Evolutionary conservation across 2,113 vertebrate species (phyloP).

Genomic region (Gobius niger): DNA sequence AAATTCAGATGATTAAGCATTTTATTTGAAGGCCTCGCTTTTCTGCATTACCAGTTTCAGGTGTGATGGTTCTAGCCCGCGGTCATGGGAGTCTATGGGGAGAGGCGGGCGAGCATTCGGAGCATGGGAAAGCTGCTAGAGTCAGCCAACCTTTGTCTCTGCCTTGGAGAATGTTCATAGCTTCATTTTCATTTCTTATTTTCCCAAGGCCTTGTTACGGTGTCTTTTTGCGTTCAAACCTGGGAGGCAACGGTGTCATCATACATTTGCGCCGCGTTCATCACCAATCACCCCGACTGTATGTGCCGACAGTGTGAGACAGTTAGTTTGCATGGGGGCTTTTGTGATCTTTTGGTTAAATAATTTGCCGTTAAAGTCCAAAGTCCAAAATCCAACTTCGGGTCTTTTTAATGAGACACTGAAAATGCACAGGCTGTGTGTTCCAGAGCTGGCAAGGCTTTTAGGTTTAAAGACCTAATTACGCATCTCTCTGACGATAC

Average conservation of each 20-base stretch:
- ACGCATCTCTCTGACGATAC: slow-evolving; percentile 23
- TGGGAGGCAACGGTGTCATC: slow-evolving; percentile 19
- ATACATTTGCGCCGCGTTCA: slow-evolving; percentile 16
- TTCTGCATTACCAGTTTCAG: slow-evolving; percentile 16
- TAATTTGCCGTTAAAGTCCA: slow-evolving; percentile 22
- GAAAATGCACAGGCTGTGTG: slow-evolving; percentile 37
- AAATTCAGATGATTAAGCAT: slow-evolving; percentile 28
- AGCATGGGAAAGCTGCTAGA: slow-evolving; percentile 46
- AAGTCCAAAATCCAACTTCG: slow-evolving; percentile 26
- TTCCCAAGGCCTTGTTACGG: slow-evolving; percentile 35
- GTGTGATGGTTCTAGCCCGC: slow-evolving; percentile 20
- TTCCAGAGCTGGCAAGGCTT: slow-evolving; percentile 32
- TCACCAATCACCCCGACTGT: slow-evolving; percentile 10
- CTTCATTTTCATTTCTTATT: slow-evolving; percentile 50
- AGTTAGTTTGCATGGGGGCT: not conserved
- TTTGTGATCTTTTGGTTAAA: not conserved
- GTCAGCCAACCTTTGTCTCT: slow-evolving; percentile 55
- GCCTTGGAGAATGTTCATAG: slow-evolving; percentile 46
- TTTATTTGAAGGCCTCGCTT: slow-evolving; percentile 23
- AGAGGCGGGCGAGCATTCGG: slow-evolving; percentile 51
- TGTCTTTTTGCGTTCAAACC: slow-evolving; percentile 17
- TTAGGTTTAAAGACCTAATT: slow-evolving; percentile 47
- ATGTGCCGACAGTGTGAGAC: not conserved
- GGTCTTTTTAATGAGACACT: slow-evolving; percentile 40
- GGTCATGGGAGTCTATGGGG: slow-evolving; percentile 45